phyloP scores from a whole-genome alignment of 2,113 vertebrate genomes.

The Nansenia antarctica region DNA sequence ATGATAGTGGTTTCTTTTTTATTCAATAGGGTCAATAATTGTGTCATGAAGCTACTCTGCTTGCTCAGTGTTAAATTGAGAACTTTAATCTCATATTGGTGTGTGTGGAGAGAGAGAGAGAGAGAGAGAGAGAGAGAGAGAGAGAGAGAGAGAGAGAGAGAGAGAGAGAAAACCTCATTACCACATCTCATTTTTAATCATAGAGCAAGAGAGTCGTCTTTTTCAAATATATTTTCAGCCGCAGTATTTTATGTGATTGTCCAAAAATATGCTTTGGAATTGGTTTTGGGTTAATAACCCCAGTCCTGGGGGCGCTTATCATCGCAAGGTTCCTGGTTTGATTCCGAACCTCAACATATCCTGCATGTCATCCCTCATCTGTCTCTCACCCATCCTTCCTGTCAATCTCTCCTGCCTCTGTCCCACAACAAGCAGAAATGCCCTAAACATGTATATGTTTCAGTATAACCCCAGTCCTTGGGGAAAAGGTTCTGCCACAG shows the following conservation, averaged over 20 bases:
- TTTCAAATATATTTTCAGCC: background rate
- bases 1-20: constrained; percentile 35
- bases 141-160: background rate
- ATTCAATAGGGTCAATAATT: constrained; percentile 30
- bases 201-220: background rate
- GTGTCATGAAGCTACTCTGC: constrained; percentile 30
- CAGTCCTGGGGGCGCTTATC: background rate
- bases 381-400: too few relatives aligned
- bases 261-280: constrained; percentile 1
- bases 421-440: too few relatives aligned
- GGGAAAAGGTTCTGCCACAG: too few relatives aligned
- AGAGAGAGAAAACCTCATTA: background rate
- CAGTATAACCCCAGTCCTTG: too few relatives aligned
- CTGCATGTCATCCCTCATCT: too few relatives aligned
- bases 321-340: too few relatives aligned
- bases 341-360: too few relatives aligned
- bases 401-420: too few relatives aligned
- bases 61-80: constrained; percentile 9
- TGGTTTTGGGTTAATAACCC: background rate
- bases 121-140: background rate
- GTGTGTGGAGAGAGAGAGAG: constrained; percentile 17
- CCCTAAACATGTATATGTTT: too few relatives aligned
- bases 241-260: background rate
- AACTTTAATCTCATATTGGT: constrained; percentile 32
- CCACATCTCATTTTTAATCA: background rate